Base-by-base conservation (phyloP, 2,888 invertebrate genomes). In the Chouioia cunea region DNA sequence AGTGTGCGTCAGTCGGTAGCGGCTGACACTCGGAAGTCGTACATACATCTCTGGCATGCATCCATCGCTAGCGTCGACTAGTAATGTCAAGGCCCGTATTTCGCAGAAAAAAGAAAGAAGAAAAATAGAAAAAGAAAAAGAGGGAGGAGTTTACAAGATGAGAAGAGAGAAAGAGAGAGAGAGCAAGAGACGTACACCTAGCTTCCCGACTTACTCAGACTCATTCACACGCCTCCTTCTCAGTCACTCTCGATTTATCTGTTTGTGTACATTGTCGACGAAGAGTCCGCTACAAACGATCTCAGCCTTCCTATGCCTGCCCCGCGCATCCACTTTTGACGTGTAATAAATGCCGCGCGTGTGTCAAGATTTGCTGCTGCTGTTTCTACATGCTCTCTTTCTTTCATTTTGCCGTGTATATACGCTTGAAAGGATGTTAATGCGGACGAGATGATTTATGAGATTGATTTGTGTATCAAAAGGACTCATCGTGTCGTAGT, bases 171-270 rank as follows among this genome's bases (percentile, higher is more conserved):
- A n/a, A 60, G 53, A 46, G 48, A 23, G 44, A 8, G 15, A 12
- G 22, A 6, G 50, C 20, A 15, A 36, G 15, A 10, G 8, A 16
- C 48, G 57, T n/a, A 43, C 43, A 43, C 48, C 18, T 20, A 57
- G 27, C 27, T 27, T 27, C 27, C 27, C 27, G 27, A 27, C 27
- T 27, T 27, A 27, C 27, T 4, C 27, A 3, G 27, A 27, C 27
- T 27, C 27, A n/a, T n/a, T n/a, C n/a, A n/a, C n/a, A 6, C 27
- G 27, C 27, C 27, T 27, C 27, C 27, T 6, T 27, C 27, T 27
- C 58, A 58, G 65, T 65, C 70, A 62, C 62, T 65, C 58, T 65
- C 70, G 60, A 65, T 70, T 70, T 65, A 60, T 70, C 48, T 65
- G 59, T 65, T 62, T 70, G 60, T 56, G 50, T 64, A 54, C 48